Evolutionary conservation across 2,797 vertebrate genomes (phyloP).

Genomic region (Sebastes taczanowskii): DNA sequence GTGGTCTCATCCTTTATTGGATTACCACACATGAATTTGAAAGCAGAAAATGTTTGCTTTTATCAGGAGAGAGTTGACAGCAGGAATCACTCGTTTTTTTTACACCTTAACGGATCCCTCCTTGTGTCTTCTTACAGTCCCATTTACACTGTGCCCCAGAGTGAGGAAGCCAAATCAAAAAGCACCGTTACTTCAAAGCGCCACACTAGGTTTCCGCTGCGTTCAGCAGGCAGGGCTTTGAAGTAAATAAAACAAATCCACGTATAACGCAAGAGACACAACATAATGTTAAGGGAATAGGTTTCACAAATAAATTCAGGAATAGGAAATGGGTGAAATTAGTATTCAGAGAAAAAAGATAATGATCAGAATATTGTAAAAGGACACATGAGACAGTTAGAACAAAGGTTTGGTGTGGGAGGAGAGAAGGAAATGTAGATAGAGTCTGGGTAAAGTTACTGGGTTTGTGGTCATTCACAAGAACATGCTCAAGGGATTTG

Average conservation of each 20-base stretch:
- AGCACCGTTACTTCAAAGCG: slow-evolving; percentile 76
- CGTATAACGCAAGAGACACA: slow-evolving; percentile 48
- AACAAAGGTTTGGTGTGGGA: slow-evolving; percentile 46
- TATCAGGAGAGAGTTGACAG: slow-evolving; percentile 49
- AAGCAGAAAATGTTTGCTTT: slow-evolving; percentile 57
- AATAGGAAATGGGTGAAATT: slow-evolving; percentile 59
- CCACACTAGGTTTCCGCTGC: slow-evolving; percentile 55
- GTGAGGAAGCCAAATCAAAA: slow-evolving; percentile 73
- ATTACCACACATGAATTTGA: slow-evolving; percentile 62
- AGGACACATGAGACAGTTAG: slow-evolving; percentile 57
- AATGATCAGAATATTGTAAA: slow-evolving; percentile 38
- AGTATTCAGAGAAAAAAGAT: slow-evolving; percentile 39
- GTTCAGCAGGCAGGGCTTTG: slow-evolving; percentile 73
- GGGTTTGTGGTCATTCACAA: slow-evolving; percentile 76
- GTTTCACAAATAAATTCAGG: slow-evolving; percentile 52
- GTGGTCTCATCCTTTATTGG: slow-evolving; percentile 56
- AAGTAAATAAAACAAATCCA: slow-evolving; percentile 76
- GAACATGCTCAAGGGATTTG: slow-evolving; percentile 54
- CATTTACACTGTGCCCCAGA: slow-evolving; percentile 67
- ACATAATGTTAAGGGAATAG: slow-evolving; percentile 39
- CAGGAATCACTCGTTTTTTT: slow-evolving; percentile 52
- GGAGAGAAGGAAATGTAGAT: slow-evolving; percentile 72
- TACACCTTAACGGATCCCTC: slow-evolving; percentile 56
- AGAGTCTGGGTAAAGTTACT: slow-evolving; percentile 59
- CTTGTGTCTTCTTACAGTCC: slow-evolving; percentile 80